phyloP scores from a whole-genome alignment of 2,797 vertebrate species.

The Acomys russatus region DNA sequence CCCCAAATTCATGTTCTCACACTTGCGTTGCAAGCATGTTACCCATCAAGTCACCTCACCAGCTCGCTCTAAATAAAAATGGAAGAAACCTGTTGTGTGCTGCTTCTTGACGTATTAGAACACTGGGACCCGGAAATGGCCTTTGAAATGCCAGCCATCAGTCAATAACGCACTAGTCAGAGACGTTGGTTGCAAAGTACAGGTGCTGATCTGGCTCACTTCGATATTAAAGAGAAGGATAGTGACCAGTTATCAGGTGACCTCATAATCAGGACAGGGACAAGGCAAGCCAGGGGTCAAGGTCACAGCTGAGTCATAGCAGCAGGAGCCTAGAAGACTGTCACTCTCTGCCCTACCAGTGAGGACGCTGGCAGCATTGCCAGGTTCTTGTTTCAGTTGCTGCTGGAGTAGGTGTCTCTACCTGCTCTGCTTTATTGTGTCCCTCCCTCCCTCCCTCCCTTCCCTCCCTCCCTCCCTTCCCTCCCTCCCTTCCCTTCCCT shows the following conservation, averaged over 20 bases:
- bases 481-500: no score
- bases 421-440: neutral
- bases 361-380: neutral
- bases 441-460: neutral
- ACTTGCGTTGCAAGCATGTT: neutral
- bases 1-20: neutral
- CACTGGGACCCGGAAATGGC: neutral
- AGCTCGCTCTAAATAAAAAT: neutral
- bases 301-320: neutral
- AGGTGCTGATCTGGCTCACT: neutral
- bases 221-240: conserved; percentile 4
- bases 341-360: neutral
- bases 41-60: neutral
- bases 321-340: neutral
- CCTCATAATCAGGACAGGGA: neutral
- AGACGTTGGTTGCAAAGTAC: conserved; percentile 4
- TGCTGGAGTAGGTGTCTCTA: neutral
- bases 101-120: neutral
- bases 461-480: no score
- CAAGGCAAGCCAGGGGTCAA: neutral
- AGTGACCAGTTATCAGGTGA: conserved; percentile 1
- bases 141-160: neutral
- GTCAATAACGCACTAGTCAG: neutral
- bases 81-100: neutral
- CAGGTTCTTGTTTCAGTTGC: neutral